Evolutionary conservation across 2,797 vertebrate genomes (phyloP).

Genomic region (Pangasius mekongensis): DNA sequence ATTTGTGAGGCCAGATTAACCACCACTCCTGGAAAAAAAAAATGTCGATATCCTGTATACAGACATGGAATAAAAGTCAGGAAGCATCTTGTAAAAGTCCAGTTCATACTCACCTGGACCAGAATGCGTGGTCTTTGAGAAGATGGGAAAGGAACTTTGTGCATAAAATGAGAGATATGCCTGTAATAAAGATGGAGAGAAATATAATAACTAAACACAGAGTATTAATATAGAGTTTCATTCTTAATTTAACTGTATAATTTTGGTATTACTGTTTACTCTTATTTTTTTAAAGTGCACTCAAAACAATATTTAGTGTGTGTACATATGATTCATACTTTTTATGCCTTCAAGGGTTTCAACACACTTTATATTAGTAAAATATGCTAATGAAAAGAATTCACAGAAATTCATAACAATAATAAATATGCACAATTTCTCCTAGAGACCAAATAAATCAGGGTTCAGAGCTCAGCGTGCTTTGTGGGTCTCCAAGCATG

Average conservation of each 20-base stretch:
- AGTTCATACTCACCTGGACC: conserved; percentile 86
- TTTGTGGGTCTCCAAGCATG: not conserved
- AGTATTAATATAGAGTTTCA: not conserved
- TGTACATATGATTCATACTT: not conserved
- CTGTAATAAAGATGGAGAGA: conserved; percentile 69
- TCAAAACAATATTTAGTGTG: not conserved
- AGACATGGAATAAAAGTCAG: conserved; percentile 3
- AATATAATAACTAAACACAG: not conserved
- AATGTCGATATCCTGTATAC: not conserved
- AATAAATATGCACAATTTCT: not conserved
- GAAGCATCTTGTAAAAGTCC: not conserved
- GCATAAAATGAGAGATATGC: conserved; percentile 99
- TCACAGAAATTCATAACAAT: not conserved
- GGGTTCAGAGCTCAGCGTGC: not conserved
- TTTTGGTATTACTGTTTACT: not conserved
- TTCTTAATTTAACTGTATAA: not conserved
- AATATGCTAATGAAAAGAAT: too few relatives aligned
- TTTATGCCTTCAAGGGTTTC: not conserved
- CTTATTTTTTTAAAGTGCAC: not conserved
- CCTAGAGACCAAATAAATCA: too few relatives aligned
- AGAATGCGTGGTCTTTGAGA: conserved; percentile 95
- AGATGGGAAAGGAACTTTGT: conserved; percentile 97
- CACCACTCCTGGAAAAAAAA: not conserved
- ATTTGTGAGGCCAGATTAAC: not conserved
- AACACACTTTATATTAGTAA: not conserved